Base-by-base conservation (phyloP, 2,888 invertebrate genomes). In the Macrophya annulata region DNA sequence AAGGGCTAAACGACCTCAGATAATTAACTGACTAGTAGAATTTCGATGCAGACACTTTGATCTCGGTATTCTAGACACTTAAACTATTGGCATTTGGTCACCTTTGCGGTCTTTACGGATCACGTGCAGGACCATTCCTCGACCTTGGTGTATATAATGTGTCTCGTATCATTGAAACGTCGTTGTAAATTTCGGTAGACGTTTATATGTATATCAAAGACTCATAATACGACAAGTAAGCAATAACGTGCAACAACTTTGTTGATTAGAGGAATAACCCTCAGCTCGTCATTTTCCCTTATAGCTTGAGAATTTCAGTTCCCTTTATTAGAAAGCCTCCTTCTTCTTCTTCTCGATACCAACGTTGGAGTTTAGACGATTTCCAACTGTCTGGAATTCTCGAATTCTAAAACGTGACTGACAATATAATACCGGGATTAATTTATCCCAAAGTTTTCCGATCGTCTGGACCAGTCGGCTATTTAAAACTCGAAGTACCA, bases 11-110 rank as follows among this genome's bases (percentile, higher is more conserved):
- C 81, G 40, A 81, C 25, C 55, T 12, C 62, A 62, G 65, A 81
- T 62, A 81, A 81, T 81, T 81, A 65, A 81, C 40, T 62, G 81
- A 25, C 81, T 81, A 40, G 31, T 17, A 40, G 55, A 43, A 43
- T 65, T 25, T 43, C 31, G 45, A 71, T 25, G 25, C 43, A 40
- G 81, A 62, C 17, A 43, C 68, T 48, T 83, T 65, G 68, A 83
- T 82, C 68, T 48, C 65, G 40, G 5, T 25, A 21, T 45, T 17
- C 45, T 12, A 68, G 74, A 45, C 21, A 74, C 12, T 5, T 25
- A n/a, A 71, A 71, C n/a, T 15, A 71, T 40, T 9, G 37, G n/a
- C 9, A 40, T 40, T 31, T n/a, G 55, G 4, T 25, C 25, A 25
- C 62, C 25, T 62, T n/a, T 55, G 55, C 10, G 55, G 55, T 55